phyloP scores from a whole-genome alignment of 2,113 vertebrate genomes.

The Apteryx owenii region DNA sequence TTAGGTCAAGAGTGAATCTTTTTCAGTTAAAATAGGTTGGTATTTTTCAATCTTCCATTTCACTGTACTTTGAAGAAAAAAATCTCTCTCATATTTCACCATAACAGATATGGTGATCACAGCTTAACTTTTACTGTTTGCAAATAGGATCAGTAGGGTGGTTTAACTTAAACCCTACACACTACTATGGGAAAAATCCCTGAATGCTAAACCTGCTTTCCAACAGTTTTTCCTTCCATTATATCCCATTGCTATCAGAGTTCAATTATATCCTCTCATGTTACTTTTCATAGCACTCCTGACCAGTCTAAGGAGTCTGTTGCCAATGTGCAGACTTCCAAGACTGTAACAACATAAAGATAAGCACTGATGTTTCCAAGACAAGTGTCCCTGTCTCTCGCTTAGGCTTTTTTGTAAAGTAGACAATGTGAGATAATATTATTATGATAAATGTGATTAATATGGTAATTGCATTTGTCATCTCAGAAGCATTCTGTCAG shows the following conservation, averaged over 20 bases:
- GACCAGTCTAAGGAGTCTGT: neutral
- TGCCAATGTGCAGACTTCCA: neutral
- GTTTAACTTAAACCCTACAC: neutral
- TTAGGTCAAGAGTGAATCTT: neutral
- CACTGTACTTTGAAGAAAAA: neutral
- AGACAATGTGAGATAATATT: conserved; percentile 37
- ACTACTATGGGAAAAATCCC: neutral
- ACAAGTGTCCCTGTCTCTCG: neutral
- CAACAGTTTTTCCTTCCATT: neutral
- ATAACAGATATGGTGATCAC: neutral
- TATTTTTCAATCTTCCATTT: neutral
- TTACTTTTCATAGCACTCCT: neutral
- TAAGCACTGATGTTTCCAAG: conserved; percentile 29
- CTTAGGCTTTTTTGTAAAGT: neutral
- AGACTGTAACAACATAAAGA: neutral
- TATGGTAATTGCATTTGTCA: conserved; percentile 34
- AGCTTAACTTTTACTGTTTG: neutral
- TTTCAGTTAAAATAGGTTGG: neutral
- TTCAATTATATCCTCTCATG: neutral
- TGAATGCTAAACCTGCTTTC: neutral
- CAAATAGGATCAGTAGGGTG: neutral
- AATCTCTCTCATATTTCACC: neutral
- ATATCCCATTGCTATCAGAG: neutral
- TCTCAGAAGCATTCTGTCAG: neutral
- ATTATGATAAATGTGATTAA: conserved; percentile 47